Evolutionary conservation across 2,888 invertebrate genomes (phyloP).

Genomic region (Nasonovia ribisnigri): DNA sequence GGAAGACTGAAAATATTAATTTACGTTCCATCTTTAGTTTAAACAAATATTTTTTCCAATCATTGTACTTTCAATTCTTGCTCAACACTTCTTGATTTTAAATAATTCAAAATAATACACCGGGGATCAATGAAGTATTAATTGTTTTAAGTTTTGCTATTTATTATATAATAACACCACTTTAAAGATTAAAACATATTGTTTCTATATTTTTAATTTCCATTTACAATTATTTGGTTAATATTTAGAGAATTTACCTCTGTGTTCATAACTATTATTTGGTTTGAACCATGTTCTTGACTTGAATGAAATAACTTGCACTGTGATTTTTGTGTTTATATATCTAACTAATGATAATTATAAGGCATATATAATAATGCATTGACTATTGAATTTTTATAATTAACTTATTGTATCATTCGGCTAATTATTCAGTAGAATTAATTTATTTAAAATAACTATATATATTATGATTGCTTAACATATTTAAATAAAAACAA

Average conservation of each 20-base stretch:
- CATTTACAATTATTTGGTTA: not conserved
- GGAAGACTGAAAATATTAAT: conserved; percentile 61
- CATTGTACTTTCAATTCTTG: conserved; percentile 54
- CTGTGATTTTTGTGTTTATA: conserved; percentile 64
- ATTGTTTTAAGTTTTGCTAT: conserved; percentile 13
- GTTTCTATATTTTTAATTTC: conserved; percentile 8
- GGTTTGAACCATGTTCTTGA: conserved; percentile 51
- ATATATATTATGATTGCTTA: conserved; percentile 51
- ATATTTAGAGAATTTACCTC: conserved; percentile 29
- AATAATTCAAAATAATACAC: conserved; percentile 44
- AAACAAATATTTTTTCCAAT: conserved; percentile 53
- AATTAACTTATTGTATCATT: conserved; percentile 43
- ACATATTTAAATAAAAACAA: conserved; percentile 45
- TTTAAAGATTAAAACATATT: not conserved
- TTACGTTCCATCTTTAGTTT: conserved; percentile 44
- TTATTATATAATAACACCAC: not conserved
- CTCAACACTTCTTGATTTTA: conserved; percentile 53
- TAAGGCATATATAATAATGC: conserved; percentile 28
- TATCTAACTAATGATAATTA: conserved; percentile 31
- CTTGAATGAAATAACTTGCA: conserved; percentile 52
- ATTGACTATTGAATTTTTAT: conserved; percentile 43
- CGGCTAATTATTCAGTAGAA: conserved; percentile 41
- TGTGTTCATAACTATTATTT: conserved; percentile 39
- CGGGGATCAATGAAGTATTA: conserved; percentile 43
- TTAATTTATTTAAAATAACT: conserved; percentile 41